Evolutionary conservation across 1,140 invertebrate genomes (phyloP), one percentile per base, ranked within the genome.

Genomic region (Latrodectus geometricus): DNA sequence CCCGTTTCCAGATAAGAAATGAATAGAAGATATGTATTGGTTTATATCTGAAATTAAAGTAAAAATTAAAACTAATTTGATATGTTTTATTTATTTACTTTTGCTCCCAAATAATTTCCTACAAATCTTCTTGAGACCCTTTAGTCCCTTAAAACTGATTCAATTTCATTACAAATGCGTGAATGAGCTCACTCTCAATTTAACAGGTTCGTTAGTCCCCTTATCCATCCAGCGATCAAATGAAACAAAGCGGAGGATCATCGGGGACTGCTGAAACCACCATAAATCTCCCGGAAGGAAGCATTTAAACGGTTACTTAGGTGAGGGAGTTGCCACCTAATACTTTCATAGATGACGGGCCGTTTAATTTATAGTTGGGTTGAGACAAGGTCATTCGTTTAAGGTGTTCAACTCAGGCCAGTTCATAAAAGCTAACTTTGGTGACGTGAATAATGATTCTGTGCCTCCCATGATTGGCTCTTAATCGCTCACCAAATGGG

Each of bases 401-500:
- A 66, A 83, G 56, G 81, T 83, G 81, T 68, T 83, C 61, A 52
- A 52, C 69, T 35, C 17, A n/a, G 48, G 69, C 72, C 61, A 77
- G 83, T 85, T 85, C 74, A 85, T 85, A 85, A 85, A 76, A 56
- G 83, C 74, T 85, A 85, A 77, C 83, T 74, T 77, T 56, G 65
- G 73, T 74, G 72, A 54, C n/a, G 74, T 85, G 83, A 85, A 85
- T 85, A 85, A 85, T 85, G 83, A 85, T 74, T 76, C 35, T 14
- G 65, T 14, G 17, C 54, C 17, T 35, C 74, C 65, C 74, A 61
- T 85, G 73, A 85, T 85, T 85, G 83, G 83, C 83, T 85, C 83
- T 76, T 85, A 85, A 85, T 85, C 83, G 83, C 83, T 85, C 83
- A 85, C 83, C 73, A 85, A 85, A 77, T 85, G 70, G 75, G 83